Evolutionary conservation across 2,888 invertebrate species (phyloP).

Genomic region (Pantelozetes paolii): DNA sequence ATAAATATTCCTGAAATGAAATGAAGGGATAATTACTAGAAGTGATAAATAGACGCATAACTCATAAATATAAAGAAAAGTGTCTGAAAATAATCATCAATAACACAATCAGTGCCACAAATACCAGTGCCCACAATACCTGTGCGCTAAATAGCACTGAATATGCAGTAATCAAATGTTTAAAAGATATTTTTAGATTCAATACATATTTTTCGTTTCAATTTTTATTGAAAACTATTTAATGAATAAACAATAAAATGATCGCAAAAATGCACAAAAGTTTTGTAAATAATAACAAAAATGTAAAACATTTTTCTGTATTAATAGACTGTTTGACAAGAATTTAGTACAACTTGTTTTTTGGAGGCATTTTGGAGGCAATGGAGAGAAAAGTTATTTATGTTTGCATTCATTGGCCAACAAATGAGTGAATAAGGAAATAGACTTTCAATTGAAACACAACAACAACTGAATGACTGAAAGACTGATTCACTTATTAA

Average conservation of each 20-base stretch:
- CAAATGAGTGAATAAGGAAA: not conserved
- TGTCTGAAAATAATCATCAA: not conserved
- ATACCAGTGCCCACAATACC: not conserved
- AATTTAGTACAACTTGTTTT: constrained; percentile 15
- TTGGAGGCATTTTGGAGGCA: not conserved
- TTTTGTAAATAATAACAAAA: not conserved
- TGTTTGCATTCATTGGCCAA: not conserved
- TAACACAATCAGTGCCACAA: not conserved
- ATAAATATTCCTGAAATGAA: not conserved
- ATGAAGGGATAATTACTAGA: constrained; percentile 2
- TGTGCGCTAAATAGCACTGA: not conserved
- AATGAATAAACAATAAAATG: no score
- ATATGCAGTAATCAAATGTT: not conserved
- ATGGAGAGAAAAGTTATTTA: not conserved
- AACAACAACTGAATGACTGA: not conserved
- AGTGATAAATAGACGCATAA: constrained; percentile 1
- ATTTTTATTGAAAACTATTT: no score
- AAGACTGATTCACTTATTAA: not conserved
- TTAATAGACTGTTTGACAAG: constrained; percentile 12
- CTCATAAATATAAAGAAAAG: not conserved
- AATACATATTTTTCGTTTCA: not conserved
- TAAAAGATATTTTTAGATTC: not conserved
- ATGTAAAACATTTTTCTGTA: not conserved
- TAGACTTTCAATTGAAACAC: not conserved
- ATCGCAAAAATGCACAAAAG: no score